Evolutionary conservation across 2,113 vertebrate species (phyloP).

Genomic region (Axis porcinus): DNA sequence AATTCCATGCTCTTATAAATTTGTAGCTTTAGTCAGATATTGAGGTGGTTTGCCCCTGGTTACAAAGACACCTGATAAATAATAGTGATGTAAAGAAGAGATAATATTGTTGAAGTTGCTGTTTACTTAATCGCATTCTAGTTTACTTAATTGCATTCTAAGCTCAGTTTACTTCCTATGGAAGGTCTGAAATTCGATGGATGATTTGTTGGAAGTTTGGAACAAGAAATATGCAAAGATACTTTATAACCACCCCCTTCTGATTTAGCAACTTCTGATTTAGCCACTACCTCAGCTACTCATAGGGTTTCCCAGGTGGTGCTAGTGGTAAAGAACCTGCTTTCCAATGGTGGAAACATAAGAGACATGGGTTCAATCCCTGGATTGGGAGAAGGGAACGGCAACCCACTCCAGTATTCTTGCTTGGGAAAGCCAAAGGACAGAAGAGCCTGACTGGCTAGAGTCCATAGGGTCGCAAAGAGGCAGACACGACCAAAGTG

Average conservation of each 20-base stretch:
- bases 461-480: neutral
- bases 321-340: neutral
- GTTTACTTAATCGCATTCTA: neutral
- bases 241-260: neutral
- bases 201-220: conserved; percentile 2
- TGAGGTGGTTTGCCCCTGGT: neutral
- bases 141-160: neutral
- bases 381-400: neutral
- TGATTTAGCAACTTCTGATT: neutral
- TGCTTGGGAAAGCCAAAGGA: neutral
- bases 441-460: neutral
- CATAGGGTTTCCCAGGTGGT: neutral
- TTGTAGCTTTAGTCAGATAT: neutral
- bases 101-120: neutral
- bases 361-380: neutral
- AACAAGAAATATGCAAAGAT: neutral
- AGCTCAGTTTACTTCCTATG: neutral
- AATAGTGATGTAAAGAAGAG: neutral
- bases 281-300: neutral
- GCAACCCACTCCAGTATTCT: neutral
- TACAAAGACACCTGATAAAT: neutral
- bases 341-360: neutral
- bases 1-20: conserved; percentile 12
- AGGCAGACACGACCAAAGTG: neutral
- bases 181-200: neutral